These are phyloP conservation scores for Luidia sarsii DNA, from an alignment of 53 echinoderm and acorn worm species.

Conservation along the genomic window DNA sequence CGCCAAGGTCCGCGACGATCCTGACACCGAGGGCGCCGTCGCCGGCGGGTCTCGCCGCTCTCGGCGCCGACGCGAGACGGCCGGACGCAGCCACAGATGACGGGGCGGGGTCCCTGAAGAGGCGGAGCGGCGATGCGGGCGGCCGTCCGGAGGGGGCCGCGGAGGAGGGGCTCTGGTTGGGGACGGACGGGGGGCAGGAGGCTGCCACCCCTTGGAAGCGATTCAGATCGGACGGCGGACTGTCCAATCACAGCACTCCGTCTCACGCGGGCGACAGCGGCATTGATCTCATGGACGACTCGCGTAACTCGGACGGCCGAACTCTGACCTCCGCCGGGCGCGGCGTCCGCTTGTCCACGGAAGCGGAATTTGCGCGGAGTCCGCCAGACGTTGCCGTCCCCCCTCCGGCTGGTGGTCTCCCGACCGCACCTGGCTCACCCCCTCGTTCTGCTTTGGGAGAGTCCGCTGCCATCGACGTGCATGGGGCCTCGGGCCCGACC, in stretches of 20 bases:
- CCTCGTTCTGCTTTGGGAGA: constrained; percentile 6
- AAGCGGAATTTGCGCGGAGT: too few species aligned
- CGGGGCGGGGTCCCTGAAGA: too few species aligned
- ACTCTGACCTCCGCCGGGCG: not conserved
- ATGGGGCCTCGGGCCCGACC: constrained; percentile 1
- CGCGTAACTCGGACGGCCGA: not conserved
- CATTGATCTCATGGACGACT: not conserved
- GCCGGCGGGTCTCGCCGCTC: too few species aligned
- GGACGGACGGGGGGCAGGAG: not conserved
- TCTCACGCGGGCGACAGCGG: constrained; percentile 41
- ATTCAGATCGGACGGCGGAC: not conserved
- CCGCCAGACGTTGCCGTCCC: not conserved
- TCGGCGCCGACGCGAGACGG: too few species aligned
- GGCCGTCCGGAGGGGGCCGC: too few species aligned
- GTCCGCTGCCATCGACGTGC: constrained; percentile 13
- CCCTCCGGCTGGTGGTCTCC: not conserved
- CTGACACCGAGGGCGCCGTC: too few species aligned
- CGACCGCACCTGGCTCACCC: constrained; percentile 28
- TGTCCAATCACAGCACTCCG: constrained; percentile 15
- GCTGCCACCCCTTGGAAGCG: constrained; percentile 7
- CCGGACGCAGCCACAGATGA: not conserved
- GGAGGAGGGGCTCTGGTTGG: not conserved
- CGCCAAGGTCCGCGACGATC: too few species aligned
- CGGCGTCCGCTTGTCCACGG: not conserved
- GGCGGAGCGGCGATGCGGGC: too few species aligned